Evolutionary conservation across 2,113 vertebrate species (phyloP).

Genomic region (Cygnus buccinator): DNA sequence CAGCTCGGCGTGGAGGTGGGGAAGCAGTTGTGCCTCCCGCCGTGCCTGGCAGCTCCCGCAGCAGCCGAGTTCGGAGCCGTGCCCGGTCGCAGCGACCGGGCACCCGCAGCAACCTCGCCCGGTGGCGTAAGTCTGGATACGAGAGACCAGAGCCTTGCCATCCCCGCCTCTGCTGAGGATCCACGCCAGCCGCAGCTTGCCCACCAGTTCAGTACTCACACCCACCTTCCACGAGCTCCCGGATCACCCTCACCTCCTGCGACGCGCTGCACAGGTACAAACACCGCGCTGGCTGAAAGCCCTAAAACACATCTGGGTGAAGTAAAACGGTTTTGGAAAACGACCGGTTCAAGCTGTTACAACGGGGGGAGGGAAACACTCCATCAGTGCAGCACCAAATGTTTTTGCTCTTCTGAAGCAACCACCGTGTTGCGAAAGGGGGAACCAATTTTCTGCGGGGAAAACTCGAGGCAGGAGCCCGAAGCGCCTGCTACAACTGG

Average conservation of each 20-base stretch:
- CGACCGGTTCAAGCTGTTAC: fast-evolving
- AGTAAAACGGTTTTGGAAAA: background rate
- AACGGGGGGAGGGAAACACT: fast-evolving
- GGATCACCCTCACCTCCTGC: fast-evolving
- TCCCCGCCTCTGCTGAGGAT: background rate
- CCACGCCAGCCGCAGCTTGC: background rate
- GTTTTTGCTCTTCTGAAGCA: background rate
- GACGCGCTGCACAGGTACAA: background rate
- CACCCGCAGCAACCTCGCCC: fast-evolving
- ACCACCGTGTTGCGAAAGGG: background rate
- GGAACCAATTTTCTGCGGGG: background rate
- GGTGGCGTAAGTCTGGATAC: background rate
- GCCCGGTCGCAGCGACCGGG: background rate
- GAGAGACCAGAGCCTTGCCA: fast-evolving
- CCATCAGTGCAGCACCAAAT: background rate
- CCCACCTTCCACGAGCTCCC: background rate
- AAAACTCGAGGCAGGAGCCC: background rate
- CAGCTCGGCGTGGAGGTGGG: background rate
- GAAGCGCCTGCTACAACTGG: background rate
- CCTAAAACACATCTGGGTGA: fast-evolving
- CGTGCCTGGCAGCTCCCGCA: no score
- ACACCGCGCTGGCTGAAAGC: background rate
- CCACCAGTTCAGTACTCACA: background rate
- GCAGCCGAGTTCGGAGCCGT: background rate
- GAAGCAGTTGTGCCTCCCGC: background rate